Evolutionary conservation across 2,113 vertebrate species (phyloP).

Genomic region (Cephalophus harveyi): DNA sequence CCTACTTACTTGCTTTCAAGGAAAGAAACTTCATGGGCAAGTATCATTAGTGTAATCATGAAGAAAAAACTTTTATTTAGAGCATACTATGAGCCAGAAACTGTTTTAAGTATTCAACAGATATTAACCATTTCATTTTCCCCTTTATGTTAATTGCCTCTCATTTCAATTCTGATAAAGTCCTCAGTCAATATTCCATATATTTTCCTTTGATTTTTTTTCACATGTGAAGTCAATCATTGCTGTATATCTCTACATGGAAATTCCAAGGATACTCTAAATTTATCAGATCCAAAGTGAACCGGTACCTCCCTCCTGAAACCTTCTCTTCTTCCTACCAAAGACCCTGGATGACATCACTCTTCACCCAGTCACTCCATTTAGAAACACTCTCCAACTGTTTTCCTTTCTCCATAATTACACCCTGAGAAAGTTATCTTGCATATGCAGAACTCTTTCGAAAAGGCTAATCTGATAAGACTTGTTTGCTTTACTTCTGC

Average conservation of each 20-base stretch:
- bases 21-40: background rate
- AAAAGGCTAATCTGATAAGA: background rate
- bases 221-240: background rate
- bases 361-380: background rate
- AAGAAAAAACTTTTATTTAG: constrained; percentile 5
- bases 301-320: background rate
- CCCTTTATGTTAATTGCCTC: background rate
- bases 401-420: background rate
- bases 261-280: background rate
- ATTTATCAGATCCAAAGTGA: background rate
- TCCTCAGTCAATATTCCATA: background rate
- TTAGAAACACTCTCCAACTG: background rate
- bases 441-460: background rate
- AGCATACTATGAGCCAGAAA: background rate
- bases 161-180: background rate
- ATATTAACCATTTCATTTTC: background rate
- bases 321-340: background rate
- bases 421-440: background rate
- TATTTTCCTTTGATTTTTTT: background rate
- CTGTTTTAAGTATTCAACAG: background rate
- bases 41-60: background rate
- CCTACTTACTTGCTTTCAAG: background rate
- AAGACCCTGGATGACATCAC: background rate
- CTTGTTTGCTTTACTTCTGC: background rate
- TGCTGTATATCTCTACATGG: background rate